Conservation (phyloP, 2,113 vertebrate genomes). For the Syngnathus floridae region DNA sequence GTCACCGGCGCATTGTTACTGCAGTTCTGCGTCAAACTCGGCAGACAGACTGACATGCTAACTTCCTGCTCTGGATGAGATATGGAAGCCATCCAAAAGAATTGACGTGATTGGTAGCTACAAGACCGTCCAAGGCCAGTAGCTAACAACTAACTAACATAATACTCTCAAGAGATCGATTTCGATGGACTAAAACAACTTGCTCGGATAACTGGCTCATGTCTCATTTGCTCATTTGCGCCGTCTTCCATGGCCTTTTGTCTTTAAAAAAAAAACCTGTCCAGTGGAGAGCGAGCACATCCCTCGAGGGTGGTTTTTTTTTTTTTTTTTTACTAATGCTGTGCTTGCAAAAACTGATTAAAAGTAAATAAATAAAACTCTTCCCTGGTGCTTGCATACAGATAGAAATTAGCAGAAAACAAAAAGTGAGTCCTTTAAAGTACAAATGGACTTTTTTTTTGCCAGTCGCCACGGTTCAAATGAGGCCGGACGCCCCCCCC, state of each 20-base stretch:
- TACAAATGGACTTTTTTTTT: conserved; percentile 13
- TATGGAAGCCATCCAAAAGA: neutral
- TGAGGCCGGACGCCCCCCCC: conserved; percentile 31
- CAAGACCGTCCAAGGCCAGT: neutral
- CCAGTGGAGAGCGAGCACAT: neutral
- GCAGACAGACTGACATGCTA: neutral
- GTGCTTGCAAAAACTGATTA: neutral
- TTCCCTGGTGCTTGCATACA: neutral
- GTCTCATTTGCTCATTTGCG: neutral
- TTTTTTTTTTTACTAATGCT: neutral
- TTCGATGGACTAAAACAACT: too few relatives aligned
- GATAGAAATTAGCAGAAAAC: conserved; percentile 29
- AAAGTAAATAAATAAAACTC: neutral
- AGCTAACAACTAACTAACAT: too few relatives aligned
- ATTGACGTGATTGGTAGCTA: neutral
- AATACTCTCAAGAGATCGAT: too few relatives aligned
- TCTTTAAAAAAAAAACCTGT: neutral
- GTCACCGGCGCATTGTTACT: neutral
- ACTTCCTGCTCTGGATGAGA: neutral
- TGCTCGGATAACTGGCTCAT: too few relatives aligned
- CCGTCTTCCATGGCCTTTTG: too few relatives aligned
- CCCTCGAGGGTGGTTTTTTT: neutral
- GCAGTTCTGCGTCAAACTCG: neutral
- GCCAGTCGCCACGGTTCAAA: neutral
- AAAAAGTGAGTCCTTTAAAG: conserved; percentile 37